Percentiles rank a stretch among this genome's conserved stretches.
These are phyloP conservation scores for Esox lucius DNA, from an alignment of 2,797 vertebrate species.

Conservation along the genomic window DNA sequence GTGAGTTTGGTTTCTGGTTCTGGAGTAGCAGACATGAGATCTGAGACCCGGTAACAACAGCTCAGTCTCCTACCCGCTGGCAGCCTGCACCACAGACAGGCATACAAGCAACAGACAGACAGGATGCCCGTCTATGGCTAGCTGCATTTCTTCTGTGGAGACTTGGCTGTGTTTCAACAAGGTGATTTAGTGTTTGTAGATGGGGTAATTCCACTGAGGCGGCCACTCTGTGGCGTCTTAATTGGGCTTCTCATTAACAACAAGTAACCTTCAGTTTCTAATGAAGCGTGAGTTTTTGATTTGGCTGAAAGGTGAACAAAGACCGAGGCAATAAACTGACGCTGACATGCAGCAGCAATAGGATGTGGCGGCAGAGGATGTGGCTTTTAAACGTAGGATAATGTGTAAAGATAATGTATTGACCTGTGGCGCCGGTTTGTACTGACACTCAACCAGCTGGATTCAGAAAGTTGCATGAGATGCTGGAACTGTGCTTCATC, in stretches of 20 bases:
- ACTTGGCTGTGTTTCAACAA: constrained; percentile 56
- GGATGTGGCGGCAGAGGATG: constrained; percentile 32
- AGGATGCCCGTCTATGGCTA: constrained; percentile 21
- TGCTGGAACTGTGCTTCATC: too few species aligned
- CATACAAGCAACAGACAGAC: not conserved
- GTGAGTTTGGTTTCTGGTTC: constrained; percentile 1
- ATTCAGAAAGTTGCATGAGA: not conserved
- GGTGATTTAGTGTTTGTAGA: constrained; percentile 53
- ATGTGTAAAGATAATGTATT: not conserved
- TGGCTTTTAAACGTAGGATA: not conserved
- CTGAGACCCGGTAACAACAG: not conserved
- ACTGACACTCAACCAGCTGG: not conserved
- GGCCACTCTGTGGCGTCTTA: constrained; percentile 54
- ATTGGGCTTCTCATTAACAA: constrained; percentile 74
- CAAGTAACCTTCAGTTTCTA: constrained; percentile 68
- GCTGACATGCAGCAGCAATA: constrained; percentile 39
- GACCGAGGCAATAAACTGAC: constrained; percentile 28
- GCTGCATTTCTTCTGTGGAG: constrained; percentile 15
- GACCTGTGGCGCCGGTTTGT: constrained; percentile 10
- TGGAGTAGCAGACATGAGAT: not conserved
- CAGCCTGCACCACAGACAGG: not conserved
- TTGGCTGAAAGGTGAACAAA: constrained; percentile 57
- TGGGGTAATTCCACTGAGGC: constrained; percentile 48
- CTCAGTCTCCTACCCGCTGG: not conserved
- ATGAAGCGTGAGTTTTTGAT: constrained; percentile 75